Evolutionary conservation across 2,113 vertebrate genomes (phyloP).

Genomic region (Turnix velox): DNA sequence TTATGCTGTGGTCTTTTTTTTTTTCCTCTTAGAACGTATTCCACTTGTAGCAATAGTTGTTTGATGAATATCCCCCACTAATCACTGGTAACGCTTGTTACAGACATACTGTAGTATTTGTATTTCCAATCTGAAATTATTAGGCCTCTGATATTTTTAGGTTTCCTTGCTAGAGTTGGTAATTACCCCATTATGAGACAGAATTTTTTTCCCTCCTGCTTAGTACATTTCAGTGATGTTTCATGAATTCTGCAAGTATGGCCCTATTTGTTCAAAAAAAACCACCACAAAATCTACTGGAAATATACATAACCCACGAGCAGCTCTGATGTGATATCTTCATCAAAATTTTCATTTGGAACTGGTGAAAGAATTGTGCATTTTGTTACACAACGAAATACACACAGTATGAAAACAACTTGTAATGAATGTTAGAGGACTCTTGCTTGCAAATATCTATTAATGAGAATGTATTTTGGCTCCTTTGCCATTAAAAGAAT

Average conservation of each 20-base stretch:
- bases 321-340: background rate
- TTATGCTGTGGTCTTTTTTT: background rate
- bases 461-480: background rate
- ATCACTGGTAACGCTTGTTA: background rate
- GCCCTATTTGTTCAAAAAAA: background rate
- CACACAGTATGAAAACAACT: background rate
- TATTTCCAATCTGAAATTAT: background rate
- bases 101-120: background rate
- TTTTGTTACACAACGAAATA: background rate
- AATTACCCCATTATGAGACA: background rate
- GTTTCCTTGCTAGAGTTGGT: background rate
- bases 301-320: background rate
- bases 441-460: background rate
- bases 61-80: background rate
- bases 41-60: background rate
- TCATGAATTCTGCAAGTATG: background rate
- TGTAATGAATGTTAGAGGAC: background rate
- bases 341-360: background rate
- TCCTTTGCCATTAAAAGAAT: background rate
- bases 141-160: background rate
- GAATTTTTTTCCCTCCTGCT: background rate
- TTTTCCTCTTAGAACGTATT: rapidly evolving
- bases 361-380: background rate
- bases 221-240: background rate
- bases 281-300: background rate